Conservation (phyloP, 2,797 vertebrate species). For the Gymnothorax javanicus region DNA sequence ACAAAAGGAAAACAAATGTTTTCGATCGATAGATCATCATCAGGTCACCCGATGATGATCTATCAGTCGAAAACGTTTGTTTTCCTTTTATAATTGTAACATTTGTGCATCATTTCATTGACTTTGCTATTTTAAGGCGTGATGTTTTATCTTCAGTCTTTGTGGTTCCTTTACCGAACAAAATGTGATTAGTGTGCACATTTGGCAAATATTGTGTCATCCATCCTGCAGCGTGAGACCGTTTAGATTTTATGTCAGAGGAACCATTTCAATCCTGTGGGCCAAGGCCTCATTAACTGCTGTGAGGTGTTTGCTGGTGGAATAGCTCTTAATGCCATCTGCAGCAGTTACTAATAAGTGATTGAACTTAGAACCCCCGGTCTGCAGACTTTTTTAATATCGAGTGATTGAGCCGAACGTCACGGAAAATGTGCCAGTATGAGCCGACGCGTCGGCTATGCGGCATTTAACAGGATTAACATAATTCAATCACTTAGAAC, state of each 20-base stretch:
- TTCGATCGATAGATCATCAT: no score
- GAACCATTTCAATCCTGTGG: slow-evolving; percentile 48
- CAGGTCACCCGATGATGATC: no score
- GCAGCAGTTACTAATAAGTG: slow-evolving; percentile 63
- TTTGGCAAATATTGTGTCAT: slow-evolving; percentile 22
- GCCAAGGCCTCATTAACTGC: slow-evolving; percentile 65
- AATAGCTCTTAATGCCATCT: slow-evolving; percentile 70
- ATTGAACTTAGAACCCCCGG: slow-evolving; percentile 56
- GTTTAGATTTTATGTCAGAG: slow-evolving; percentile 35
- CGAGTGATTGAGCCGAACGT: slow-evolving; percentile 72
- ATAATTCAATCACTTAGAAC: slow-evolving; percentile 65
- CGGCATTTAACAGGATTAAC: slow-evolving; percentile 67
- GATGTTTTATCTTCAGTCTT: not conserved
- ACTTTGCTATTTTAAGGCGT: no score
- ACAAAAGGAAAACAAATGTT: no score
- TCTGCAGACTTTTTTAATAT: slow-evolving; percentile 69
- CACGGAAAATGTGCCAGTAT: slow-evolving; percentile 67
- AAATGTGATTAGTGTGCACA: slow-evolving; percentile 27
- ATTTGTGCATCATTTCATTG: no score
- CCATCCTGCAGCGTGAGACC: slow-evolving; percentile 26
- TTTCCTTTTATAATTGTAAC: no score
- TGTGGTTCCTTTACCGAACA: not conserved
- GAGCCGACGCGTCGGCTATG: slow-evolving; percentile 66
- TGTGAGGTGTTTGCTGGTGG: slow-evolving; percentile 58
- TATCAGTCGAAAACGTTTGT: no score